Percentiles rank a stretch among this genome's conserved stretches.
phyloP scores from a whole-genome alignment of 1,140 invertebrate species.

The Bombus confusus region DNA sequence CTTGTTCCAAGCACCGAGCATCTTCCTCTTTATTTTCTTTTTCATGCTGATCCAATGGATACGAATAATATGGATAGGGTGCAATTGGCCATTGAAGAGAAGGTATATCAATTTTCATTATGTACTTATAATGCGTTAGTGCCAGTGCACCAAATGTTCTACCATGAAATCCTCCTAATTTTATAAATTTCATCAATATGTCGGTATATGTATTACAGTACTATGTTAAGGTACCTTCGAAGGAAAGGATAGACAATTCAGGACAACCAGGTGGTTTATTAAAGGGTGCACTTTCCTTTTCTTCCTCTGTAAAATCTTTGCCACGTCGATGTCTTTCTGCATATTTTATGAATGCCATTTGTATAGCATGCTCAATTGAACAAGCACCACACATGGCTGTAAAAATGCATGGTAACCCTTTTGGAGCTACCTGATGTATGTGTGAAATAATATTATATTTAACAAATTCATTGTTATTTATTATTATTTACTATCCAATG shows the following conservation, averaged over 20 bases:
- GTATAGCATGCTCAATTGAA: constrained; percentile 38
- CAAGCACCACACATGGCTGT: constrained; percentile 36
- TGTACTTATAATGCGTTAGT: constrained; percentile 30
- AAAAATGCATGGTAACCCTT: constrained; percentile 39
- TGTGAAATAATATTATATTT: background rate
- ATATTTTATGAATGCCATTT: constrained; percentile 48
- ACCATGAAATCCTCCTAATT: constrained; percentile 46
- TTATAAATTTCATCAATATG: constrained; percentile 12
- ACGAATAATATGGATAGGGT: constrained; percentile 30
- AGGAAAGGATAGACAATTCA: constrained; percentile 40
- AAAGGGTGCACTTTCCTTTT: constrained; percentile 23
- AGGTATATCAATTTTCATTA: constrained; percentile 38
- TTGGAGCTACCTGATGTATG: constrained; percentile 40
- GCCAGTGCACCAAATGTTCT: constrained; percentile 45
- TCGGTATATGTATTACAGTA: background rate
- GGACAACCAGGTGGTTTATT: constrained; percentile 47
- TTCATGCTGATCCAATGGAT: constrained; percentile 36
- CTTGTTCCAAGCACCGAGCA: constrained; percentile 28
- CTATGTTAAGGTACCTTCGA: constrained; percentile 23
- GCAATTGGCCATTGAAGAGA: constrained; percentile 49
- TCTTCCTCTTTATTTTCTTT: constrained; percentile 41
- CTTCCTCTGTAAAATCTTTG: constrained; percentile 17
- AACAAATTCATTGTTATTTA: background rate
- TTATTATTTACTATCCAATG: background rate
- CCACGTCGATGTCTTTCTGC: constrained; percentile 24